Base-by-base conservation (phyloP, 2,113 vertebrate species). In the Thermophis baileyi region DNA sequence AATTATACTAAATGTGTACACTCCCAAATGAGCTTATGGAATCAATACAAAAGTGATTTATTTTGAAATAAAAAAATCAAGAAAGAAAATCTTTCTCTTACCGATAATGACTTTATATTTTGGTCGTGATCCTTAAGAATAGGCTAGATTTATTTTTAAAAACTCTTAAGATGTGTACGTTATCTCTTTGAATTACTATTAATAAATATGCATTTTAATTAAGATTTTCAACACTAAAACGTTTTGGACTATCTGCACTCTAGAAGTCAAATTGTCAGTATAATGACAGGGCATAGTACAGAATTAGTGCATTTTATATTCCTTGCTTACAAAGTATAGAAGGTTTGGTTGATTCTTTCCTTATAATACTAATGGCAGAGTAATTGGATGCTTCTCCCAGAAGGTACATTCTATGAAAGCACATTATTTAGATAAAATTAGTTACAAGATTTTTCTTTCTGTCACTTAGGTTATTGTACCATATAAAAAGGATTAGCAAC, bases 131-230 rank as follows among this genome's bases (percentile, higher is more conserved):
- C 5, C 25, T 88, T 63, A 87, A 22, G 14, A 53, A 50, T 16
- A 88, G 4, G 1, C 30, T 63, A n/a, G 55, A 35, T 88, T 27
- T 69, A 44, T 92, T 10, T 11, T 47, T 86, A 12, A 14, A 57
- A 89, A 27, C 49, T 30, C 27, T 50, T 40, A 35, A 55, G 35
- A 89, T 88, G 14, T 24, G 16, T 54, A 63, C 63, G 16, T 8
- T 87, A 35, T 40, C 44, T 27, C 4, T 7, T 22, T 46, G 3
- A 94, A 96, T 93, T 95, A 95, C 93, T 93, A 96, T 93, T 92
- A 97, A 96, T 87, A 49, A 55, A 86, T 91, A 91, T 3, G 35
- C 63, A 35, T 20, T 89, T 24, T 54, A 89, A 69, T n/a, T 20
- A 55, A 74, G 89, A 6, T 91, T n/a, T 12, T 47, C 20, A 94